Evolutionary conservation across 1,140 invertebrate species (phyloP).

Genomic region (Euura saliciscinereae): DNA sequence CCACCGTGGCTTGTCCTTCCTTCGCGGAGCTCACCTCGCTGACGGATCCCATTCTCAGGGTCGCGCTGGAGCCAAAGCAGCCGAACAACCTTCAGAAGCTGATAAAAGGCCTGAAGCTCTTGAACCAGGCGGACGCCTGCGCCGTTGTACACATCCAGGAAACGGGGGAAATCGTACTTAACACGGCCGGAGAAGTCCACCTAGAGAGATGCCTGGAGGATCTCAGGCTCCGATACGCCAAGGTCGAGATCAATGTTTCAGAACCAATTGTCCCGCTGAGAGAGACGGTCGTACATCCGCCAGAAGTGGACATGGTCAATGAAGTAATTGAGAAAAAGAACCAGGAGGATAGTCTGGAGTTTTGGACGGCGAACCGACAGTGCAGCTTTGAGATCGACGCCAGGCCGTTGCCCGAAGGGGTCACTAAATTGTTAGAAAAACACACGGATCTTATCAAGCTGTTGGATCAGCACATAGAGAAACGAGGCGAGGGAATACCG

Average conservation of each 20-base stretch:
- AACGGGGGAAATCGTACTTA: conserved; percentile 94
- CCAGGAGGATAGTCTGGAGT: conserved; percentile 61
- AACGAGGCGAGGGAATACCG: conserved; percentile 29
- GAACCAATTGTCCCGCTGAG: conserved; percentile 95
- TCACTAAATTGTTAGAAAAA: conserved; percentile 74
- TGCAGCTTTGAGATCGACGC: conserved; percentile 79
- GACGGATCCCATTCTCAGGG: conserved; percentile 88
- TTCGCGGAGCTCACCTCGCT: conserved; percentile 86
- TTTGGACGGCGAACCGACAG: conserved; percentile 74
- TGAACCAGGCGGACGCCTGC: conserved; percentile 94
- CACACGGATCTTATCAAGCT: conserved; percentile 66
- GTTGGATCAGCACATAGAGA: conserved; percentile 55
- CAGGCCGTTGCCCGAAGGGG: conserved; percentile 76
- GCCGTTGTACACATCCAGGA: conserved; percentile 90
- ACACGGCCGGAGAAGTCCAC: conserved; percentile 97
- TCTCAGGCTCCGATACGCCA: conserved; percentile 81
- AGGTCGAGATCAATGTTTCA: conserved; percentile 88
- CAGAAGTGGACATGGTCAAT: conserved; percentile 88
- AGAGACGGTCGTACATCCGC: conserved; percentile 88
- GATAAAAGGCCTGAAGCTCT: conserved; percentile 77
- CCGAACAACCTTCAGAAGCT: conserved; percentile 82
- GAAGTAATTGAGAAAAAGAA: conserved; percentile 75
- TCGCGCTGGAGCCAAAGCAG: conserved; percentile 91
- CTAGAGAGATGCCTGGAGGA: conserved; percentile 93
- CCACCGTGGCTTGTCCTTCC: conserved; percentile 82